Conservation (phyloP, 2,113 vertebrate genomes). For the Psammodynastes pulverulentus region DNA sequence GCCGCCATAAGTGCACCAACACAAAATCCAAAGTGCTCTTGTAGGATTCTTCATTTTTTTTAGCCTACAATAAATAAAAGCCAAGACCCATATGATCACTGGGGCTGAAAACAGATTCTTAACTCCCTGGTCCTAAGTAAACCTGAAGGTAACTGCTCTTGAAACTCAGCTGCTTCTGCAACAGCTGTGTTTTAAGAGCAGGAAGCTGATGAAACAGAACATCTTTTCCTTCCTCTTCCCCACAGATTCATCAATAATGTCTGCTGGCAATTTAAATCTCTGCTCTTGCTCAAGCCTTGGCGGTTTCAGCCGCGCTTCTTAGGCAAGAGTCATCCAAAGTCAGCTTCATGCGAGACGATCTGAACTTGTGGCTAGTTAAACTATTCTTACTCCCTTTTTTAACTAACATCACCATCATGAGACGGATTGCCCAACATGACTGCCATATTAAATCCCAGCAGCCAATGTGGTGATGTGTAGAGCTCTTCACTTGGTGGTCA, state of each 20-base stretch:
- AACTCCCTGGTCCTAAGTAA: neutral
- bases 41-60: conserved; percentile 22
- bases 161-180: neutral
- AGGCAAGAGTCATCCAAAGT: neutral
- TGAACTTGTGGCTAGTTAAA: conserved; percentile 18
- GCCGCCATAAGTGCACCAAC: conserved; percentile 16
- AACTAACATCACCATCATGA: conserved; percentile 48
- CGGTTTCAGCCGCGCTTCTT: conserved; percentile 1
- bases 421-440: conserved; percentile 29
- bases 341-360: conserved; percentile 23
- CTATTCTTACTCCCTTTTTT: neutral
- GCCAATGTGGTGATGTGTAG: conserved; percentile 49
- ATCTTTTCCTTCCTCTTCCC: conserved; percentile 26
- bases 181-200: conserved; percentile 14
- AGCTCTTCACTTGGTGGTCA: conserved; percentile 41
- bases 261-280: conserved; percentile 27
- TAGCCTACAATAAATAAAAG: neutral
- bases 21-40: conserved; percentile 24
- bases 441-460: conserved; percentile 34
- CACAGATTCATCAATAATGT: neutral
- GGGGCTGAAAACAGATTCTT: neutral
- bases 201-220: conserved; percentile 16
- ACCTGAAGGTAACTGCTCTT: neutral
- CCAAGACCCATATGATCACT: neutral
- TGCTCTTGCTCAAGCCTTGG: conserved; percentile 13